Evolutionary conservation across 2,797 vertebrate genomes (phyloP), one percentile per base, ranked within the genome.

Genomic region (Eulemur mongoz): DNA sequence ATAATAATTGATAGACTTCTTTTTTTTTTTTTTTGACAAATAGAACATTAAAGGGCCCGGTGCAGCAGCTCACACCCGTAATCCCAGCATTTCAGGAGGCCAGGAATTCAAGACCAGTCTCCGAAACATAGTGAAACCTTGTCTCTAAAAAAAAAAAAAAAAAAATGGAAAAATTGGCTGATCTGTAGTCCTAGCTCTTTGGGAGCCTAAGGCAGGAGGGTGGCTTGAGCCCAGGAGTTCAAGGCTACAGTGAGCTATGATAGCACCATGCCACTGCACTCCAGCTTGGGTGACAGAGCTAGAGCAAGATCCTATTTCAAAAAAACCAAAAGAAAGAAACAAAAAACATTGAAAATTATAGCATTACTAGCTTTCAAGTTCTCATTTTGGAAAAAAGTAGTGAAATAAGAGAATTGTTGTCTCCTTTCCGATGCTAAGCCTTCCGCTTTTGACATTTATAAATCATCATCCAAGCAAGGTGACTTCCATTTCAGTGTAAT

Each of bases 331-430:
- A 59, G 10, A 12, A n/a, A 63, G 7, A 30, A 63, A 30, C 2
- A 95, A 85, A 57, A 54, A 96, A 80, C 22, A 95, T 81, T 73
- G 23, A 96, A 91, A 94, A 65, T 27, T 48, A 1, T 40, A 20
- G 30, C 32, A 18, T 65, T n/a, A n/a, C 38, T 76, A 17, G 73
- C 8, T 13, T 73, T 84, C 7, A 95, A 93, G 57, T 14, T 2
- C 2, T 32, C 73, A 79, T 88, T 97, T 6, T 67, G n/a, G 61
- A 73, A 61, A 61, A 95, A 96, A 48, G 2, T 6, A 65, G 38
- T 90, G 87, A 69, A 82, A 67, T 78, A 73, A 84, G 17, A 93
- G 5, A 92, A 63, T 52, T 72, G 8, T 0, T 54, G 18, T 96
- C 81, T 96, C 43, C 10, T 78, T 85, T 79, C 40, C 13, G n/a